Conservation (phyloP, 92 coral and sea anemone species). For the Porites lobata region DNA sequence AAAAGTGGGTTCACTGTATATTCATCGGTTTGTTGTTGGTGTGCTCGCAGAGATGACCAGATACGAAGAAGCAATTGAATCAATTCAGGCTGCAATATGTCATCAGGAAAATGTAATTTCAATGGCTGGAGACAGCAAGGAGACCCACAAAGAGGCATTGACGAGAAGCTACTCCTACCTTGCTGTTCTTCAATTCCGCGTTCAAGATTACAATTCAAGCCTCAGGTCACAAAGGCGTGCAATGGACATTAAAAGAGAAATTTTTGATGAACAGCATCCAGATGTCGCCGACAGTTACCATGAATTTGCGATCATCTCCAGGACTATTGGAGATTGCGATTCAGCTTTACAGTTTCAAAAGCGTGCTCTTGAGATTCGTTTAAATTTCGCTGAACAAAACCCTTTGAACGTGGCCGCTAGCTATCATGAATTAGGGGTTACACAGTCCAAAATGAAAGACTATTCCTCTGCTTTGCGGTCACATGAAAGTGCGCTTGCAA, state of each 20-base stretch:
- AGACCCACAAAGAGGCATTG: neutral
- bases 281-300: slow-evolving; percentile 1
- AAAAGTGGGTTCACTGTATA: neutral
- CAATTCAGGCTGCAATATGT: neutral
- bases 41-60: neutral
- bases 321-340: neutral
- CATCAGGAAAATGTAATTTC: neutral
- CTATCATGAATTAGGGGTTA: neutral
- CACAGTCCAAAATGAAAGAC: neutral
- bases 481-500: slow-evolving; percentile 28
- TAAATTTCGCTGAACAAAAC: neutral
- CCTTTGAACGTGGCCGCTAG: neutral
- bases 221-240: neutral
- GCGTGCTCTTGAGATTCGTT: neutral
- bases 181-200: slow-evolving; percentile 3
- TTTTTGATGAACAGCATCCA: neutral
- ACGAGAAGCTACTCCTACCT: slow-evolving; percentile 14
- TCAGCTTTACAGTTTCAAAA: neutral
- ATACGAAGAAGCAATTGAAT: neutral
- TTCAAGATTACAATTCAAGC: neutral
- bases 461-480: neutral
- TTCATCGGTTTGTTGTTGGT: neutral
- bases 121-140: neutral
- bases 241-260: neutral
- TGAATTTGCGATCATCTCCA: neutral